Percentiles rank a stretch among this genome's conserved stretches.
Conservation (phyloP, 1,140 invertebrate genomes). For the Rhagoletis pomonella region DNA sequence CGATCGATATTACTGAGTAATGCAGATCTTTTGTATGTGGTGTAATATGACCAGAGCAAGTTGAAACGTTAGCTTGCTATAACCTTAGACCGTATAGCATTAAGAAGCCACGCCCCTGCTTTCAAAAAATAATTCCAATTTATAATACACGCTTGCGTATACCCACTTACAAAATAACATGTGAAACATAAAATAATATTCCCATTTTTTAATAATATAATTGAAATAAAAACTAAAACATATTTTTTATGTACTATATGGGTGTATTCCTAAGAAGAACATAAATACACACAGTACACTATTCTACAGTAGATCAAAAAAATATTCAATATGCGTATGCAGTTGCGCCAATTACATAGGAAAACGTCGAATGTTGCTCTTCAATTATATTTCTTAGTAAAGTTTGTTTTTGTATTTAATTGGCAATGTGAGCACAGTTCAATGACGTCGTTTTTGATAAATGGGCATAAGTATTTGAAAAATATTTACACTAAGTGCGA, state of each 20-base stretch:
- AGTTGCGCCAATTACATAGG: too few relatives aligned
- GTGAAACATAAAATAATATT: not conserved
- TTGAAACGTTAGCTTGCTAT: not conserved
- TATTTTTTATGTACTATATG: not conserved
- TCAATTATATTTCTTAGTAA: slow-evolving; percentile 20
- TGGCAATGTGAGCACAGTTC: not conserved
- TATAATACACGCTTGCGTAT: not conserved
- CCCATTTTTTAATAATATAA: slow-evolving; percentile 1
- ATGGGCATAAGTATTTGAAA: not conserved
- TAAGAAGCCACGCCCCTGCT: slow-evolving; percentile 5
- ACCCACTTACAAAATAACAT: slow-evolving; percentile 10
- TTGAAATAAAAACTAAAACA: not conserved
- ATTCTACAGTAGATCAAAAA: too few relatives aligned
- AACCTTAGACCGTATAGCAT: not conserved
- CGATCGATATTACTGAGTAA: slow-evolving; percentile 76
- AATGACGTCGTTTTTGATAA: not conserved
- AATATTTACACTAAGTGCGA: not conserved
- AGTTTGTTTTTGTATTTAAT: slow-evolving; percentile 11
- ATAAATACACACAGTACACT: too few relatives aligned
- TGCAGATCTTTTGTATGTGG: not conserved
- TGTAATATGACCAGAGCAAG: not conserved
- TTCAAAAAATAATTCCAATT: slow-evolving; percentile 31
- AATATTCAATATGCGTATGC: too few relatives aligned
- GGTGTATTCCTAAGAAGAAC: too few relatives aligned
- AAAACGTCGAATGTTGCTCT: not conserved